A percentile compares a stretch with the other conserved stretches of the same genome.
Evolutionary conservation across 2,113 vertebrate species (phyloP).

Genomic region (Anser cygnoides): DNA sequence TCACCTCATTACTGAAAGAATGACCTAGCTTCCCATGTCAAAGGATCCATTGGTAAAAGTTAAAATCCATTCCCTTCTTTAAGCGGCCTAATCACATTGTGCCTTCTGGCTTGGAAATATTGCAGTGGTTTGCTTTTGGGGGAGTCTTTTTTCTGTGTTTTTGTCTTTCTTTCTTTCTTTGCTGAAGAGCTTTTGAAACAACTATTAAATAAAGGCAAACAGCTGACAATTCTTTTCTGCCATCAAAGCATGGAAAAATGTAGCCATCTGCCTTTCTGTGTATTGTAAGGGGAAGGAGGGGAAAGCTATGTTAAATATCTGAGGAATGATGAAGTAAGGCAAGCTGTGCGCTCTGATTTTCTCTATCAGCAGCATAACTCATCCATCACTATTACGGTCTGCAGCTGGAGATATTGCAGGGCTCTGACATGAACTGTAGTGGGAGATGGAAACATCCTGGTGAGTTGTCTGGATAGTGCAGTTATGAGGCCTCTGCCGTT

Average conservation of each 20-base stretch:
- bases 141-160: background rate
- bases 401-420: background rate
- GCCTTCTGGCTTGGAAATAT: background rate
- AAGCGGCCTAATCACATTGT: background rate
- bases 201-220: slow-evolving; percentile 9
- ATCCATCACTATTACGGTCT: slow-evolving; percentile 22
- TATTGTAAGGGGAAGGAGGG: background rate
- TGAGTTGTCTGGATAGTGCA: background rate
- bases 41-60: background rate
- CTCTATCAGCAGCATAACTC: background rate
- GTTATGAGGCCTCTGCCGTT: background rate
- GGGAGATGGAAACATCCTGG: background rate
- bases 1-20: background rate
- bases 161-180: background rate
- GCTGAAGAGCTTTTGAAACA: background rate
- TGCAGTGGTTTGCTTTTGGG: background rate
- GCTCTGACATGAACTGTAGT: background rate
- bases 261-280: slow-evolving; percentile 10
- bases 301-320: slow-evolving; percentile 46
- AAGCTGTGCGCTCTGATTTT: background rate
- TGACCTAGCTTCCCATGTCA: background rate
- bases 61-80: background rate
- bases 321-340: slow-evolving; percentile 32
- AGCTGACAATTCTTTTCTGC: slow-evolving; percentile 1
- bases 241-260: background rate